Evolutionary conservation across 2,888 invertebrate genomes (phyloP), one percentile per base, ranked within the genome.

Genomic region (Thecocarcelia acutangulata): DNA sequence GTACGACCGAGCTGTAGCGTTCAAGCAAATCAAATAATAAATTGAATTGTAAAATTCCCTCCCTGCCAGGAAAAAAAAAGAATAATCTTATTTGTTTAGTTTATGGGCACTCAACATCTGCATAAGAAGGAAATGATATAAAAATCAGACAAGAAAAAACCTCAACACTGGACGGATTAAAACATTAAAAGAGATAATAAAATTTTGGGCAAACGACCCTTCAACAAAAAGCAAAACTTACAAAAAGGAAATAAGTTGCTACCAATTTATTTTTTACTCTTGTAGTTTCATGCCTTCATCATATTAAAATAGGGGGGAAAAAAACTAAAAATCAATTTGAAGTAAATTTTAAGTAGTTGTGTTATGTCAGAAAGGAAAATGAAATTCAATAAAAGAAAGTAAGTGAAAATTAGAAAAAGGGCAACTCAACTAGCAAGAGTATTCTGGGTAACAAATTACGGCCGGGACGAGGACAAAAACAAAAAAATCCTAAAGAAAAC

Each of bases 331-430:
- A 74, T 80, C 80, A 64, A 54, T 69, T 80, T 68, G 61, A 59
- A 69, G 69, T 58, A 70, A 59, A 80, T 75, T 80, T 80, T 44
- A 5, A 64, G 54, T 79, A 79, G 61, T 59, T 59, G 37, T 37
- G 42, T 3, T 33, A 58, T 24, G 33, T 17, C 0, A 4, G 6
- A 46, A 17, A 17, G 17, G 17, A 17, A 17, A 8, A 17, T 3
- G 8, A 46, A 46, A 46, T 46, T 6, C 17, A 48, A 46, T 46
- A 15, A 46, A 8, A 17, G 19, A 19, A 19, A 48, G 48, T 48
- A 48, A 48, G 48, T 19, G 48, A 19, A 48, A 48, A 48, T 11
- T 33, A 37, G n/a, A 48, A 48, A 15, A 46, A 24, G 12, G 17
- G 9, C 33, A 61, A 61, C 54, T 68, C 42, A 50, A n/a, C 28